A percentile compares a stretch with the other conserved stretches of the same genome.
These are phyloP conservation scores for Platypus cylindrus DNA, from an alignment of 2,888 invertebrate species.

Conservation along the genomic window DNA sequence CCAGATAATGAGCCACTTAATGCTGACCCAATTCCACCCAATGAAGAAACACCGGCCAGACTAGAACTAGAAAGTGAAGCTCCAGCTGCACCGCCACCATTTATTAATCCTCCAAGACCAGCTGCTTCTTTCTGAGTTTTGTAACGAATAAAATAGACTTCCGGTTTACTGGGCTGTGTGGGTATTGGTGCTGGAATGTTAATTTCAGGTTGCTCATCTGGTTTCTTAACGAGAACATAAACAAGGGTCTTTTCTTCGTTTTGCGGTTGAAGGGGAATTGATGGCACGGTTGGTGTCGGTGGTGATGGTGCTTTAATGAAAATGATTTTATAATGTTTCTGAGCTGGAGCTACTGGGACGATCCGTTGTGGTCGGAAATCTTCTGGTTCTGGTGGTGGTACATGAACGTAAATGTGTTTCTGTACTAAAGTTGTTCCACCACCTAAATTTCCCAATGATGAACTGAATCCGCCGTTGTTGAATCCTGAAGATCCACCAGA, in stretches of 20 bases:
- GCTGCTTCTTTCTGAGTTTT: slow-evolving; percentile 50
- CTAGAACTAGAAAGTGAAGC: slow-evolving; percentile 10
- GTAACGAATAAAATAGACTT: slow-evolving; percentile 83
- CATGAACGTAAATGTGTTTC: slow-evolving; percentile 80
- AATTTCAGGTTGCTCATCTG: slow-evolving; percentile 72
- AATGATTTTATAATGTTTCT: slow-evolving; percentile 18
- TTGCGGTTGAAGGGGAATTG: slow-evolving; percentile 65
- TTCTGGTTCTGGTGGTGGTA: slow-evolving; percentile 61
- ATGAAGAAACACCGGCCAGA: slow-evolving; percentile 5
- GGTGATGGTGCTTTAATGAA: slow-evolving; percentile 20
- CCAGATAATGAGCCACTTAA: slow-evolving; percentile 6
- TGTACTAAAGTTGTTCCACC: slow-evolving; percentile 42
- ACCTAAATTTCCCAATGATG: slow-evolving; percentile 7
- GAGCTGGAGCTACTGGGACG: slow-evolving; percentile 15
- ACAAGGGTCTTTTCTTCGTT: slow-evolving; percentile 78
- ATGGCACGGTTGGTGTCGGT: slow-evolving; percentile 63
- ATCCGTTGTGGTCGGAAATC: slow-evolving; percentile 24
- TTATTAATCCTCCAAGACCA: slow-evolving; percentile 19
- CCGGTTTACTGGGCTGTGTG: slow-evolving; percentile 76
- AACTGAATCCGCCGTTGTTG: slow-evolving; percentile 4
- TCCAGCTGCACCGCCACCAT: slow-evolving; percentile 25
- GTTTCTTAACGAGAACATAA: slow-evolving; percentile 79
- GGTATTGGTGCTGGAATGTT: slow-evolving; percentile 63
- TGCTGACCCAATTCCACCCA: slow-evolving; percentile 8
- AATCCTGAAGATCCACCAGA: slow-evolving; percentile 3